A percentile compares a stretch with the other conserved stretches of the same genome.
phyloP scores from a whole-genome alignment of 2,113 vertebrate species.

The Lucifuga dentata region DNA sequence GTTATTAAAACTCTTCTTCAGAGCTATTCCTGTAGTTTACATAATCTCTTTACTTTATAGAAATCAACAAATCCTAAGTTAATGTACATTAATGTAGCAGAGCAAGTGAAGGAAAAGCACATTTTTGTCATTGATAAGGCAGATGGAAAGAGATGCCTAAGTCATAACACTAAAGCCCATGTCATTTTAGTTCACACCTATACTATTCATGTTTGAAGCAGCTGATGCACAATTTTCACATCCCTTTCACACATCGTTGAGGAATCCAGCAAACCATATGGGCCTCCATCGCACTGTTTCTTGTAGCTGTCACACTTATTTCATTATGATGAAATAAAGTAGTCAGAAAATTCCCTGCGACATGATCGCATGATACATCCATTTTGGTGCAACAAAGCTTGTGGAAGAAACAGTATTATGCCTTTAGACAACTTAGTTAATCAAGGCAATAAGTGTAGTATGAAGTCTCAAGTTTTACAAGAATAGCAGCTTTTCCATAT shows the following conservation, averaged over 20 bases:
- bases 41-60: too few relatives aligned
- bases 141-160: not conserved
- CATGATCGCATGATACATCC: not conserved
- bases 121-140: not conserved
- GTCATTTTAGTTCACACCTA: constrained; percentile 10
- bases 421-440: not conserved
- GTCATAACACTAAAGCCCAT: not conserved
- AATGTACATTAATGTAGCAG: too few relatives aligned
- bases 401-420: not conserved
- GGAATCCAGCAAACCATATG: constrained; percentile 22
- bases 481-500: not conserved
- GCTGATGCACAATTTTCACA: constrained; percentile 39
- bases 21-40: too few relatives aligned
- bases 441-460: not conserved
- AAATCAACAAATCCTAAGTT: too few relatives aligned
- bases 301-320: constrained; percentile 6
- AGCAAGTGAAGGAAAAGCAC: too few relatives aligned
- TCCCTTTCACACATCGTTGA: constrained; percentile 20
- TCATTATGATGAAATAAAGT: constrained; percentile 11
- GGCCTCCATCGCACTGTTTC: not conserved
- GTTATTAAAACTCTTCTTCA: too few relatives aligned
- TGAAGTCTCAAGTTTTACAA: not conserved
- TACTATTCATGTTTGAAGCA: not conserved
- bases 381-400: not conserved
- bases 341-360: not conserved